phyloP scores from a whole-genome alignment of 1,140 invertebrate genomes.

The Copidosoma floridanum region DNA sequence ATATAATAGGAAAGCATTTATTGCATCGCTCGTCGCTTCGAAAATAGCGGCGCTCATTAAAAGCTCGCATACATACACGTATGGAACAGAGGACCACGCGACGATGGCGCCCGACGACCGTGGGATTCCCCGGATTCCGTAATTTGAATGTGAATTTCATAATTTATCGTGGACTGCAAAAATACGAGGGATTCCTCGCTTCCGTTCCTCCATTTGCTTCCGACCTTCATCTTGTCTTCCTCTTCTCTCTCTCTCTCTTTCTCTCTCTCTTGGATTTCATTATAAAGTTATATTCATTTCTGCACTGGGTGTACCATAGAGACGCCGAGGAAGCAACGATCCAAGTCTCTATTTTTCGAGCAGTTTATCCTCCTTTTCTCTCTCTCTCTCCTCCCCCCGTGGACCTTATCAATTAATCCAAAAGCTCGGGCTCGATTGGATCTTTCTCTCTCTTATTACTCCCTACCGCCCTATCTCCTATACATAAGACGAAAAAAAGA shows the following conservation, averaged over 20 bases:
- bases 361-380: conserved; percentile 12
- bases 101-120: too few relatives aligned
- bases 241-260: too few relatives aligned
- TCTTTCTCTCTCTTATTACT: not conserved
- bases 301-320: too few relatives aligned
- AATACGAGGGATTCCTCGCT: not conserved
- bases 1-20: too few relatives aligned
- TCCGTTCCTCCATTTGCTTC: conserved; percentile 10
- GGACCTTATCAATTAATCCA: conserved; percentile 22
- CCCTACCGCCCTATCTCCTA: too few relatives aligned
- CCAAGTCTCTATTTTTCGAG: conserved; percentile 3
- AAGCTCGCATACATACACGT: too few relatives aligned
- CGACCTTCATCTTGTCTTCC: too few relatives aligned
- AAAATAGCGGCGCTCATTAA: conserved; percentile 18
- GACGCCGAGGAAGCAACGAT: not conserved
- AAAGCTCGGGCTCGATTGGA: conserved; percentile 11
- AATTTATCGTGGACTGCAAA: conserved; percentile 12
- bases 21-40: conserved; percentile 17
- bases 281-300: conserved; percentile 19
- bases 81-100: too few relatives aligned
- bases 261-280: conserved; percentile 6
- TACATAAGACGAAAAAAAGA: not conserved
- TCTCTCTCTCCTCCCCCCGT: too few relatives aligned
- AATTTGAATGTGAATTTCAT: conserved; percentile 21
- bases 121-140: not conserved